A percentile compares a stretch with the other conserved stretches of the same genome.
Evolutionary conservation across 2,888 invertebrate genomes (phyloP).

Genomic region (Polydrusus cervinus): DNA sequence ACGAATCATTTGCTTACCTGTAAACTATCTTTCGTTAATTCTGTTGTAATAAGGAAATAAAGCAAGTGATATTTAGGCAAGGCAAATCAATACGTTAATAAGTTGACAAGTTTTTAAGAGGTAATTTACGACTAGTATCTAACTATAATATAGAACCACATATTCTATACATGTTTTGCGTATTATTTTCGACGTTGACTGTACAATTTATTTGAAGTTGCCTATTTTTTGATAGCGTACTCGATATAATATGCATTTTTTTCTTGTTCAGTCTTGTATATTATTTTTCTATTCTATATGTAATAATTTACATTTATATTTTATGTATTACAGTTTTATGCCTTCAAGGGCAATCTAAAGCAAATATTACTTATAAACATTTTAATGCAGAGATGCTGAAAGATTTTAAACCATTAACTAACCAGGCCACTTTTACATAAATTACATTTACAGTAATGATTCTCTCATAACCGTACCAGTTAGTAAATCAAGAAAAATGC

Average conservation of each 20-base stretch:
- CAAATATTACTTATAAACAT: too few relatives aligned
- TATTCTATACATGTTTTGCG: constrained; percentile 69
- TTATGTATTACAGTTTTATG: too few relatives aligned
- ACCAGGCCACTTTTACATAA: too few relatives aligned
- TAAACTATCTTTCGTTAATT: constrained; percentile 30
- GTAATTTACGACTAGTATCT: constrained; percentile 66
- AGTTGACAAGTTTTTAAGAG: constrained; percentile 47
- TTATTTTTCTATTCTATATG: background rate
- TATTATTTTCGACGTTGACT: constrained; percentile 66
- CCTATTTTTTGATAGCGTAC: constrained; percentile 32
- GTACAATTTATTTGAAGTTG: constrained; percentile 59
- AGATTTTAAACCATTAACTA: too few relatives aligned
- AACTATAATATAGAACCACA: constrained; percentile 68
- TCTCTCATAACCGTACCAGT: too few relatives aligned
- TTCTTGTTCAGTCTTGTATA: background rate
- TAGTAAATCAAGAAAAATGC: too few relatives aligned
- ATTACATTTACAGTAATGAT: too few relatives aligned
- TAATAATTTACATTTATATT: background rate
- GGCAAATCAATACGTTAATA: constrained; percentile 51
- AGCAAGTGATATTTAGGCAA: constrained; percentile 41
- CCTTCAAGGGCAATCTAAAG: too few relatives aligned
- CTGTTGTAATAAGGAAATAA: constrained; percentile 12
- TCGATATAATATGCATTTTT: background rate
- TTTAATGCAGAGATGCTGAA: too few relatives aligned
- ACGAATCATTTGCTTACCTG: constrained; percentile 41